Evolutionary conservation across 1,140 invertebrate genomes (phyloP), one percentile per base, ranked within the genome.

Genomic region (Drosophila insularis): DNA sequence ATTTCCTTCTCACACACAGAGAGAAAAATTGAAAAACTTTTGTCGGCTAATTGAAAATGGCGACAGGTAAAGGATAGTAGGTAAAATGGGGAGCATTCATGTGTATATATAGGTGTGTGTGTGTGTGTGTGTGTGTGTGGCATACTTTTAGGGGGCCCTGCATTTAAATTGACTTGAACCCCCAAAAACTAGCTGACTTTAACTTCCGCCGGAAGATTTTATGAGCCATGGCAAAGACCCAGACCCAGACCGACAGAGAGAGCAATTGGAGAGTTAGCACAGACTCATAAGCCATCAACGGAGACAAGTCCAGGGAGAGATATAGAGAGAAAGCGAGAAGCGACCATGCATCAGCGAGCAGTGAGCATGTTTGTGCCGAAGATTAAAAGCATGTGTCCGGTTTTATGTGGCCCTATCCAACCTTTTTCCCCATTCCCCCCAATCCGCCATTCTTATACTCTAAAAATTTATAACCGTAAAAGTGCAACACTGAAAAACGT

Each of bases 311-410:
- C 32, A 46, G 17, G 62, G 55, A 19, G 39, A 27, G 39, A 37
- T 6, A 14, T 21, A 40, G 11, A 54, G 17, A 14, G 11, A 21
- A 35, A n/a, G 46, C 13, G 54, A 32, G 31, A 14, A 46, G 46
- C 39, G 39, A 80, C 84, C 84, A 89, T 89, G 84, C 85, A 89
- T 89, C 85, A 80, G 85, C 74, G 85, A 80, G 80, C 80, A 74
- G 85, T 89, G 84, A 89, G 84, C 85, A 89, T 89, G 85, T 89
- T 89, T 89, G 85, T 71, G 74, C 80, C 78, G 80, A 89, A 89
- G 84, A 89, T 89, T 89, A 89, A 89, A 89, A 89, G 85, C 84
- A 89, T 89, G 85, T 89, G 84, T 89, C 84, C 84, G 84, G 85
- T 89, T 89, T 89, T 89, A 84, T 89, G 74, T 74, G 73, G 73